Evolutionary conservation across 2,888 invertebrate genomes (phyloP).

Genomic region (Mycalesis mineus): DNA sequence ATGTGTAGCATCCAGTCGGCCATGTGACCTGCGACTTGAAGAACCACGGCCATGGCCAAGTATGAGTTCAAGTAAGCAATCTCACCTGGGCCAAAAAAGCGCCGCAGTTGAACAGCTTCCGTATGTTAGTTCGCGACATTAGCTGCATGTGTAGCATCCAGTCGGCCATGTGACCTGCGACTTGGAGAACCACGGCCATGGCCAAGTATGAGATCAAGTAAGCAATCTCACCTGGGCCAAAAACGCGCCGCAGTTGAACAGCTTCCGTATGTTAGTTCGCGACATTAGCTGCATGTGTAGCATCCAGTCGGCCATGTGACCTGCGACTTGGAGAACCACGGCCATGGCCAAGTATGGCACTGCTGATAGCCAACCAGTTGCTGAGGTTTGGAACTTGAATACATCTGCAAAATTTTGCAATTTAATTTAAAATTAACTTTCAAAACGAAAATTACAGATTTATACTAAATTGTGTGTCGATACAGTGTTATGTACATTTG

Average conservation of each 20-base stretch:
- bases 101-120: constrained; percentile 73
- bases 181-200: constrained; percentile 89
- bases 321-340: constrained; percentile 86
- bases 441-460: too few relatives aligned
- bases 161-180: constrained; percentile 88
- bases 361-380: constrained; percentile 90
- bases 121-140: too few relatives aligned
- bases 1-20: constrained; percentile 82
- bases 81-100: constrained; percentile 68
- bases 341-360: constrained; percentile 94
- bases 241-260: constrained; percentile 72
- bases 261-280: constrained; percentile 83
- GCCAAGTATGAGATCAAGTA: constrained; percentile 83
- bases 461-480: too few relatives aligned
- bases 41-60: constrained; percentile 88
- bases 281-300: constrained; percentile 81
- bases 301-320: constrained; percentile 86
- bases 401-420: constrained; percentile 74
- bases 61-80: constrained; percentile 79
- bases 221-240: constrained; percentile 57
- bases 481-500: too few relatives aligned
- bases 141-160: constrained; percentile 71
- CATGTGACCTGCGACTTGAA: constrained; percentile 87
- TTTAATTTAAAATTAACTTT: too few relatives aligned
- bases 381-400: constrained; percentile 83